phyloP scores from a whole-genome alignment of 2,113 vertebrate genomes.

The Isichthys henryi region DNA sequence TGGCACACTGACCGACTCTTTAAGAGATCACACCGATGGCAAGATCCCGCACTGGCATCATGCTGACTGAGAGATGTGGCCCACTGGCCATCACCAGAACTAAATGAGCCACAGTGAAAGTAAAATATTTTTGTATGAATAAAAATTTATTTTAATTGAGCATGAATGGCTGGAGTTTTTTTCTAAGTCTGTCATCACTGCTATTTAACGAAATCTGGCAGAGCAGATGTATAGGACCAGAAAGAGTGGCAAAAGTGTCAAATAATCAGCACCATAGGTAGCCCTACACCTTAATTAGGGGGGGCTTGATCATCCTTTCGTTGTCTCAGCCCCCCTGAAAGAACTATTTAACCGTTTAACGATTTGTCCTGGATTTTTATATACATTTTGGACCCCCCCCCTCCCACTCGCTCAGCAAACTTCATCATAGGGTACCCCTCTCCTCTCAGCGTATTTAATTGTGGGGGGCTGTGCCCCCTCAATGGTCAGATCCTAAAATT shows the following conservation, averaged over 20 bases:
- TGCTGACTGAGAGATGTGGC: not conserved
- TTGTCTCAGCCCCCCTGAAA: not conserved
- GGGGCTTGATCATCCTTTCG: not conserved
- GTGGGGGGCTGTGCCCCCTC: not conserved
- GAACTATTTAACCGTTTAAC: not conserved
- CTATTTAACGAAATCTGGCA: not conserved
- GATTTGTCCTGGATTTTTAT: not conserved
- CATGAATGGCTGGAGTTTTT: not conserved
- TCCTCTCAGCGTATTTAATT: not conserved
- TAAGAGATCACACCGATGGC: not conserved
- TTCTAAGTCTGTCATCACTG: not conserved
- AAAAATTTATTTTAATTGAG: slow-evolving; percentile 37
- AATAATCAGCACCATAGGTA: not conserved
- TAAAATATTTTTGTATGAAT: slow-evolving; percentile 25
- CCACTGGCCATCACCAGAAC: not conserved
- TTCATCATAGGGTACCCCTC: no score
- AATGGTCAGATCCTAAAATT: not conserved
- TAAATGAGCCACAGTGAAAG: not conserved
- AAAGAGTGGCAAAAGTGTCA: not conserved
- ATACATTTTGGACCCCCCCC: not conserved
- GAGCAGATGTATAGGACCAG: not conserved
- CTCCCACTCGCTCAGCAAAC: not conserved
- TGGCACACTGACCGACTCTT: slow-evolving; percentile 27
- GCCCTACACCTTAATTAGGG: not conserved
- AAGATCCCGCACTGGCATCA: not conserved